Percentiles rank a stretch among this genome's conserved stretches.
These are phyloP conservation scores for Hypotaenidia okinawae DNA, from an alignment of 2,797 vertebrate species.

Conservation along the genomic window DNA sequence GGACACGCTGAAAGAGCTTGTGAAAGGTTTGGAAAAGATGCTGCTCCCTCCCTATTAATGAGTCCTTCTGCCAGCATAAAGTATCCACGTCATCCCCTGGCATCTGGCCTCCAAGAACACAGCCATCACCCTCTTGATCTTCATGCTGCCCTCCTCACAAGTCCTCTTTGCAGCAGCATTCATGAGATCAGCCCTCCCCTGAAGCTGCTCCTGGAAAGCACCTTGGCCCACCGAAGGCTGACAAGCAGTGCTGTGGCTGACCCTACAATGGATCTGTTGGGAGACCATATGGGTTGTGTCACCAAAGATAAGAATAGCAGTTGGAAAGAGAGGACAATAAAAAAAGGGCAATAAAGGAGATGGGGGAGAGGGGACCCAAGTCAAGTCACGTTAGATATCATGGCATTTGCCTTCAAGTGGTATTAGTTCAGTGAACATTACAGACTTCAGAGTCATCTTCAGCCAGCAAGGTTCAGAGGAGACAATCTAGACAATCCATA, in stretches of 20 bases:
- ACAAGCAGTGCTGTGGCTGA: not conserved
- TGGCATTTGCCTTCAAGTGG: not conserved
- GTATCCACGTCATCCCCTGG: not conserved
- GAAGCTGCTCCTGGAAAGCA: not conserved
- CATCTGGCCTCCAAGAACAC: not conserved
- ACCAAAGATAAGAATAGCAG: not conserved
- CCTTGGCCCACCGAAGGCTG: not conserved
- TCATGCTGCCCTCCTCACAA: not conserved
- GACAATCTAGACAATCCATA: not conserved
- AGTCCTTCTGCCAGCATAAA: not conserved
- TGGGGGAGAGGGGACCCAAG: not conserved
- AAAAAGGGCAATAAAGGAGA: not conserved
- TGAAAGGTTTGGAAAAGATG: not conserved
- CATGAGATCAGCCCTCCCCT: not conserved
- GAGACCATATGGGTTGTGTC: not conserved
- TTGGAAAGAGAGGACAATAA: not conserved
- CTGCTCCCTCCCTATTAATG: not conserved
- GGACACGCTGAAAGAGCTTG: not conserved
- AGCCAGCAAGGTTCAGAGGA: not conserved
- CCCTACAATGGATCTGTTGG: not conserved
- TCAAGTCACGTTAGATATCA: not conserved
- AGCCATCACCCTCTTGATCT: not conserved
- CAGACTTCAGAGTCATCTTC: not conserved
- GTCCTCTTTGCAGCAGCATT: not conserved
- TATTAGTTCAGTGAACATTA: not conserved